A percentile compares a stretch with the other conserved stretches of the same genome.
These are phyloP conservation scores for Koerneria pararmatus DNA, from an alignment of 2,888 invertebrate genomes.

Conservation along the genomic window DNA sequence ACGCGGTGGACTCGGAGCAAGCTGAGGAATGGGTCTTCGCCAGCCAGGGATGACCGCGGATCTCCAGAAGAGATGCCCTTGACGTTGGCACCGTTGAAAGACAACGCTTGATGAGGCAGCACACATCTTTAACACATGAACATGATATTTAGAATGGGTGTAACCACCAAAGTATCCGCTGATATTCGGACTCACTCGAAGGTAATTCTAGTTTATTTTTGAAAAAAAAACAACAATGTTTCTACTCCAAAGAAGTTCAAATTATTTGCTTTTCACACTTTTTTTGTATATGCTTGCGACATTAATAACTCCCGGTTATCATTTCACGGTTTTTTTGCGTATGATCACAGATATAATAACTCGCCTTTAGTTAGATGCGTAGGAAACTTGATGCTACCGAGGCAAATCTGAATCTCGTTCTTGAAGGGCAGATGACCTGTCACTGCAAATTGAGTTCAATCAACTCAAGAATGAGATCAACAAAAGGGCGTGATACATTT, in stretches of 20 bases:
- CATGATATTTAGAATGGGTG: too few species aligned
- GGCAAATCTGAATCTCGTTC: slow-evolving; percentile 54
- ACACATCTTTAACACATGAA: slow-evolving; percentile 31
- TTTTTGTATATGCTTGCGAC: neutral
- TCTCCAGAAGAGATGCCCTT: slow-evolving; percentile 26
- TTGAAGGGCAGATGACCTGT: slow-evolving; percentile 46
- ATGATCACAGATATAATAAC: neutral
- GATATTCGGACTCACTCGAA: too few species aligned
- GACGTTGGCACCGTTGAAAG: slow-evolving; percentile 36
- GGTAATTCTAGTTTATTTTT: too few species aligned
- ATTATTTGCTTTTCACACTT: slow-evolving; percentile 1
- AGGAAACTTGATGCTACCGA: slow-evolving; percentile 50
- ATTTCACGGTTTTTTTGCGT: neutral
- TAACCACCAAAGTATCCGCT: too few species aligned
- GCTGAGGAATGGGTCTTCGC: neutral
- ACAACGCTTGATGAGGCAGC: slow-evolving; percentile 39
- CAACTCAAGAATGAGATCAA: too few species aligned
- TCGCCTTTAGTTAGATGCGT: slow-evolving; percentile 36
- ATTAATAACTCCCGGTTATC: too few species aligned
- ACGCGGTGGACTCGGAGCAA: slow-evolving; percentile 36
- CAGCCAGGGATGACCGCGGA: slow-evolving; percentile 11
- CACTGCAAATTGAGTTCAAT: too few species aligned
- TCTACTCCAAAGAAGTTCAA: neutral
- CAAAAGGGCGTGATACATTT: too few species aligned
- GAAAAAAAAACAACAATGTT: too few species aligned